Percentiles rank a stretch among this genome's conserved stretches.
Evolutionary conservation across 1,140 invertebrate genomes (phyloP).

Genomic region (Zaprionus camerounensis): DNA sequence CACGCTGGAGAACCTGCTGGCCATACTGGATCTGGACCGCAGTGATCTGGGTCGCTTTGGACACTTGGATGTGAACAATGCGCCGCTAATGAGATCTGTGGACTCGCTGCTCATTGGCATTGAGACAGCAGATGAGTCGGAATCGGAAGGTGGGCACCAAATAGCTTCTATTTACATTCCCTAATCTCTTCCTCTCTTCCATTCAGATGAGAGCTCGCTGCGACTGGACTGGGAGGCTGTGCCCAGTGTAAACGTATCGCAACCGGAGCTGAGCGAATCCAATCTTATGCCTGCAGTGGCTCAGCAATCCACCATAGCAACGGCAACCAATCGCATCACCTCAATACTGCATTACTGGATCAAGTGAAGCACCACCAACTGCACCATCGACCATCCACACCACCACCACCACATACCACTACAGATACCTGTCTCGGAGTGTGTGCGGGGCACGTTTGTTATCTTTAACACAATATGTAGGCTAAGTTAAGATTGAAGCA

Average conservation of each 20-base stretch:
- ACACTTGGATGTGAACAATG: slow-evolving; percentile 71
- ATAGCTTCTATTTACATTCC: background rate
- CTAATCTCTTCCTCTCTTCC: background rate
- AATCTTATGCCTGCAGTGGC: slow-evolving; percentile 84
- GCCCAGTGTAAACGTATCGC: slow-evolving; percentile 80
- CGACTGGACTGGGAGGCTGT: slow-evolving; percentile 89
- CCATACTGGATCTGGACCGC: slow-evolving; percentile 88
- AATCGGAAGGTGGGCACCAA: slow-evolving; percentile 85
- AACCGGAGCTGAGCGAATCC: slow-evolving; percentile 68
- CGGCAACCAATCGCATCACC: slow-evolving; percentile 88
- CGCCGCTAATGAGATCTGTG: slow-evolving; percentile 84
- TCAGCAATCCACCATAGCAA: slow-evolving; percentile 87
- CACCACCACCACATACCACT: slow-evolving; percentile 3
- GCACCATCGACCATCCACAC: background rate
- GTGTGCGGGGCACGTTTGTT: slow-evolving; percentile 9
- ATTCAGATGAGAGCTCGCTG: slow-evolving; percentile 86
- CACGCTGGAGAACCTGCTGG: slow-evolving; percentile 90
- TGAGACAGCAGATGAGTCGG: slow-evolving; percentile 87
- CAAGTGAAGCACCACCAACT: slow-evolving; percentile 51
- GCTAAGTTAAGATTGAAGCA: slow-evolving; percentile 6
- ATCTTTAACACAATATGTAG: slow-evolving; percentile 28
- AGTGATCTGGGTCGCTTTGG: slow-evolving; percentile 88
- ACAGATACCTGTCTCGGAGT: slow-evolving; percentile 19
- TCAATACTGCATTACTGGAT: slow-evolving; percentile 86
- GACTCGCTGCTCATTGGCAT: slow-evolving; percentile 87